A percentile compares a stretch with the other conserved stretches of the same genome.
Conservation (phyloP, 2,113 vertebrate genomes). For the Microtus ochrogaster region DNA sequence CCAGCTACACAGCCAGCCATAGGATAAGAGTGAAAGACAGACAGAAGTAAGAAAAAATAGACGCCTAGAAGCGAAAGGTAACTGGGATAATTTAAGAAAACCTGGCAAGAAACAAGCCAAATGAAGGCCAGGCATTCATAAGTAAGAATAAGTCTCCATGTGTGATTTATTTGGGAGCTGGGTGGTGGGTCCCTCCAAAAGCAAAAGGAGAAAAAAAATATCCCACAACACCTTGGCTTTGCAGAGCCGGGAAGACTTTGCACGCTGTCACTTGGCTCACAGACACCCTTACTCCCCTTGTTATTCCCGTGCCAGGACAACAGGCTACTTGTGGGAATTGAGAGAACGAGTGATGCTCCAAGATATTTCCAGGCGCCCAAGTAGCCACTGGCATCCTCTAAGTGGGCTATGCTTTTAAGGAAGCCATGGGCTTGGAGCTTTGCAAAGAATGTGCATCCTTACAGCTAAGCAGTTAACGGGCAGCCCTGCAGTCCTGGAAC, state of each 20-base stretch:
- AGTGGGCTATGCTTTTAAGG: neutral
- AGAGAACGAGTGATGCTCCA: neutral
- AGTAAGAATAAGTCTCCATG: no score
- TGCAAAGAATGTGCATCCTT: neutral
- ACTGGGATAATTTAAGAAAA: no score
- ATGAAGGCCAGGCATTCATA: no score
- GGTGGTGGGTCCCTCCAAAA: no score
- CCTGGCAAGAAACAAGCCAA: no score
- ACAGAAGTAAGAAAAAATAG: no score
- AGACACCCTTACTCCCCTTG: neutral
- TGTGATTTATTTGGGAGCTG: no score
- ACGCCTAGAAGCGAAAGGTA: no score
- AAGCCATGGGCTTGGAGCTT: neutral
- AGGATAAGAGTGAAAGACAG: no score
- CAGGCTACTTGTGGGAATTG: neutral
- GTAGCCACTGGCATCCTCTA: neutral
- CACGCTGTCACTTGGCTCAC: neutral
- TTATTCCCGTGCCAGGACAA: neutral
- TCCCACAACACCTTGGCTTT: neutral
- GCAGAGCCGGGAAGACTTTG: neutral
- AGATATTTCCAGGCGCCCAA: neutral
- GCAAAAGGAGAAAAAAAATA: no score
- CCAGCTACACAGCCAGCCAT: no score
- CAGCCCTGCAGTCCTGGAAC: neutral
- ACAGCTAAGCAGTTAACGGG: neutral